phyloP scores from a whole-genome alignment of 2,797 vertebrate species.

The Acrossocheilus fasciatus region DNA sequence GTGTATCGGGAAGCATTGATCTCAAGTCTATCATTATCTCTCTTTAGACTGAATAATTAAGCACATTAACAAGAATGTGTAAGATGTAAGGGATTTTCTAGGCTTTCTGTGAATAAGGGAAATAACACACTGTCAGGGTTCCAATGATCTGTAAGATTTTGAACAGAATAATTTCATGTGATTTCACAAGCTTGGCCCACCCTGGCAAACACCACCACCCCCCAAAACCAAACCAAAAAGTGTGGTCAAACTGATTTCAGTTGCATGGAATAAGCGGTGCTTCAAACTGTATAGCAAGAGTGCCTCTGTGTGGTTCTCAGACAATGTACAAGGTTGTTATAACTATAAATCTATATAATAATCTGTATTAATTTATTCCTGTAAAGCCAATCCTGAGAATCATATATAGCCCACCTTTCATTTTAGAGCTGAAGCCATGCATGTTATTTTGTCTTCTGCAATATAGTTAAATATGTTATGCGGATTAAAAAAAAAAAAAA shows the following conservation, averaged over 20 bases:
- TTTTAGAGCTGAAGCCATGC: too few species aligned
- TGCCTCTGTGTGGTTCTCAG: constrained; percentile 17
- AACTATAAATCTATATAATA: too few species aligned
- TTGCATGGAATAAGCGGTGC: neutral
- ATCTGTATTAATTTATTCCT: too few species aligned
- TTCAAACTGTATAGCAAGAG: neutral
- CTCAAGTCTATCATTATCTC: neutral
- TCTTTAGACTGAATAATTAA: neutral
- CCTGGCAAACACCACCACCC: neutral
- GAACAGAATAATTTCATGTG: neutral
- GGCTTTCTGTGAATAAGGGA: neutral
- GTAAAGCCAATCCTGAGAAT: too few species aligned
- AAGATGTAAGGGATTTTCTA: neutral
- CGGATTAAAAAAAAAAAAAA: too few species aligned
- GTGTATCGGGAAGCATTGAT: neutral
- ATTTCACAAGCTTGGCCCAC: neutral
- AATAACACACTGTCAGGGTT: neutral
- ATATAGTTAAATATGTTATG: too few species aligned
- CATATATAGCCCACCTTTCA: too few species aligned
- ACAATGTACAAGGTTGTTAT: too few species aligned
- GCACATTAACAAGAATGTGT: neutral
- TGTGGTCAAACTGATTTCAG: neutral
- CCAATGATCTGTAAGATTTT: too few species aligned
- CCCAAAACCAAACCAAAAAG: neutral
- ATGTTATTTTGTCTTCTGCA: too few species aligned